These are phyloP conservation scores for Apteryx mantelli DNA, from an alignment of 2,113 vertebrate species.

Conservation along the genomic window DNA sequence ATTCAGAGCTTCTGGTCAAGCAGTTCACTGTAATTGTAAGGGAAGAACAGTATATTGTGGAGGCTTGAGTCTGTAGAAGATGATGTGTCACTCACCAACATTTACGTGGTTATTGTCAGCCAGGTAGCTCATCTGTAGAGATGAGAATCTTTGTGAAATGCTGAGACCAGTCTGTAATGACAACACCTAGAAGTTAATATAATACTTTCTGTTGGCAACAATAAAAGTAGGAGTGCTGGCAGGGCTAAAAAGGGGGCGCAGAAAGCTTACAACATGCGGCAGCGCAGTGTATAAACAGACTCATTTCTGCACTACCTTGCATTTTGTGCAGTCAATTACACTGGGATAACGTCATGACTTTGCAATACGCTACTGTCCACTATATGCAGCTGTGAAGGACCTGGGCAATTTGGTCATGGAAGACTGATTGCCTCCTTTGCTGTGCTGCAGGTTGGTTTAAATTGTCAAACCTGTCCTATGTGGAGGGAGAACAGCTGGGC, in stretches of 20 bases:
- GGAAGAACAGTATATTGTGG: not conserved
- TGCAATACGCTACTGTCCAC: not conserved
- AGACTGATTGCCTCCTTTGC: not conserved
- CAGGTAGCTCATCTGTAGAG: not conserved
- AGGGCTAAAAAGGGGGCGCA: not conserved
- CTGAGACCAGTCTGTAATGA: not conserved
- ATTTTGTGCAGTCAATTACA: not conserved
- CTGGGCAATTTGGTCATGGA: not conserved
- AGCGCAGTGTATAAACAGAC: not conserved
- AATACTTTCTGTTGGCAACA: not conserved
- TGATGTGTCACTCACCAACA: not conserved
- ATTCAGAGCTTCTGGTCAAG: not conserved
- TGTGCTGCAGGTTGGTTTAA: not conserved
- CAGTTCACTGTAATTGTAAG: not conserved
- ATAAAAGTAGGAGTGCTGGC: not conserved
- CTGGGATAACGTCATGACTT: not conserved
- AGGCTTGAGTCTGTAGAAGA: not conserved
- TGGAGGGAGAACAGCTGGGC: not conserved
- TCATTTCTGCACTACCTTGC: not conserved
- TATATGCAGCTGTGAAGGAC: not conserved
- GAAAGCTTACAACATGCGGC: not conserved
- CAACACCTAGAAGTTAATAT: not conserved
- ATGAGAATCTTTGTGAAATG: not conserved
- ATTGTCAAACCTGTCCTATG: not conserved
- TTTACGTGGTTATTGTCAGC: not conserved